Conservation (phyloP, 2,113 vertebrate genomes). For the Martes martes region DNA sequence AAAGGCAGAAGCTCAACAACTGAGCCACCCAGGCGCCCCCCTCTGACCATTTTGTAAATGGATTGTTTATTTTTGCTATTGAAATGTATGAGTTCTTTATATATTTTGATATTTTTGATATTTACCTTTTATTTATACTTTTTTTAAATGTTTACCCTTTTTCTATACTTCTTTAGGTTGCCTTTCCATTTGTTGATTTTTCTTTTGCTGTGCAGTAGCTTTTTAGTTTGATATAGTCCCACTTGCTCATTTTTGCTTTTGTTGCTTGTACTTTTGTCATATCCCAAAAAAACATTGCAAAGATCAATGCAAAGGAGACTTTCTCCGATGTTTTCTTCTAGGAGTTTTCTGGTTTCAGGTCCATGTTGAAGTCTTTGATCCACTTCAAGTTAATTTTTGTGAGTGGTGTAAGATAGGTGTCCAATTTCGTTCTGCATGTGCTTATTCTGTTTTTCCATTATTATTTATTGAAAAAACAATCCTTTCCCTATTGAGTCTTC, state of each 20-base stretch:
- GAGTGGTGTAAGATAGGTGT: not conserved
- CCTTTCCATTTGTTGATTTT: not conserved
- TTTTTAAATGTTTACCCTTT: not conserved
- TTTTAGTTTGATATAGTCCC: not conserved
- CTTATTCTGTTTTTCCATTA: not conserved
- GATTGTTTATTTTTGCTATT: not conserved
- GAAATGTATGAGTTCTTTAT: not conserved
- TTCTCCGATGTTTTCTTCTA: not conserved
- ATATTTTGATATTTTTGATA: not conserved
- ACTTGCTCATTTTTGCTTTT: not conserved
- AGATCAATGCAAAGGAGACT: not conserved
- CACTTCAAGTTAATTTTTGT: not conserved
- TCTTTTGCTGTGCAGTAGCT: not conserved
- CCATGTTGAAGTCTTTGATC: not conserved
- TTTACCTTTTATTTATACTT: too few species aligned
- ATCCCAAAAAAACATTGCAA: not conserved
- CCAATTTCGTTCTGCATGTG: not conserved
- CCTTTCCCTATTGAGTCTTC: not conserved
- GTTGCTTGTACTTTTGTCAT: not conserved
- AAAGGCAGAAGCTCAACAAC: too few species aligned
- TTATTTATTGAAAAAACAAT: not conserved
- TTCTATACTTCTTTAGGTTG: not conserved
- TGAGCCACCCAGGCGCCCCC: too few species aligned
- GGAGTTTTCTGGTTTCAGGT: not conserved
- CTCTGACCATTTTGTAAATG: not conserved